Conservation (phyloP, 2,797 vertebrate species). For the Neoniphon sammara region DNA sequence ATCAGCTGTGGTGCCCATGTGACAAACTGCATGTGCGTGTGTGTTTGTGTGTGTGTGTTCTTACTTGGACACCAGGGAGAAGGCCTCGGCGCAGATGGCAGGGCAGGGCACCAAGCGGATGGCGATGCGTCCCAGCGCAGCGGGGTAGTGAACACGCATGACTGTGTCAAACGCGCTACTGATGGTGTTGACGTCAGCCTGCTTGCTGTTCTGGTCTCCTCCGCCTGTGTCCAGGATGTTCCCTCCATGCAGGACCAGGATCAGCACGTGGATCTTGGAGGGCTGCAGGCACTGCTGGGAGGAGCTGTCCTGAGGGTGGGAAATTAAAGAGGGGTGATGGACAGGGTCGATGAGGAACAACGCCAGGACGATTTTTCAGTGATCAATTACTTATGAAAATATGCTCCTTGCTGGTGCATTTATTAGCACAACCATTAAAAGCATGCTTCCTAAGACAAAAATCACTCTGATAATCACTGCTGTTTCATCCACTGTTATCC, state of each 20-base stretch:
- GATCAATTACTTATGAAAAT: background rate
- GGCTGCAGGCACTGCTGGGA: conserved; percentile 86
- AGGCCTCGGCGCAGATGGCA: conserved; percentile 94
- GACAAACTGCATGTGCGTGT: background rate
- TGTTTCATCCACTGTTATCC: background rate
- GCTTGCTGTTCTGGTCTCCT: conserved; percentile 94
- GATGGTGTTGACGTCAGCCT: conserved; percentile 94
- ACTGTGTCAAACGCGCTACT: conserved; percentile 92
- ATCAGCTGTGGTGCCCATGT: conserved; percentile 7
- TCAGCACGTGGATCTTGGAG: conserved; percentile 92
- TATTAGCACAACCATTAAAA: conserved; percentile 24
- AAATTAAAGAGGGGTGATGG: background rate
- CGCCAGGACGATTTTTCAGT: background rate
- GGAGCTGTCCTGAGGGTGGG: conserved; percentile 84
- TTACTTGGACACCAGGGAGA: conserved; percentile 96
- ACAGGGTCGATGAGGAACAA: background rate
- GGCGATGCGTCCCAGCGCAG: conserved; percentile 92
- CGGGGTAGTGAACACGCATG: conserved; percentile 96
- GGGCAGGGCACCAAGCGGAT: conserved; percentile 96
- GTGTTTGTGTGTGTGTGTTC: conserved; percentile 37
- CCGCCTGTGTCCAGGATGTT: conserved; percentile 96
- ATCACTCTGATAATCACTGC: conserved; percentile 37
- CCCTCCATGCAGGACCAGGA: conserved; percentile 96
- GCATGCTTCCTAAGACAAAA: conserved; percentile 35
- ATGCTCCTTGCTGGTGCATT: background rate